Evolutionary conservation across 1,140 invertebrate genomes (phyloP).

Genomic region (Hermetia illucens): DNA sequence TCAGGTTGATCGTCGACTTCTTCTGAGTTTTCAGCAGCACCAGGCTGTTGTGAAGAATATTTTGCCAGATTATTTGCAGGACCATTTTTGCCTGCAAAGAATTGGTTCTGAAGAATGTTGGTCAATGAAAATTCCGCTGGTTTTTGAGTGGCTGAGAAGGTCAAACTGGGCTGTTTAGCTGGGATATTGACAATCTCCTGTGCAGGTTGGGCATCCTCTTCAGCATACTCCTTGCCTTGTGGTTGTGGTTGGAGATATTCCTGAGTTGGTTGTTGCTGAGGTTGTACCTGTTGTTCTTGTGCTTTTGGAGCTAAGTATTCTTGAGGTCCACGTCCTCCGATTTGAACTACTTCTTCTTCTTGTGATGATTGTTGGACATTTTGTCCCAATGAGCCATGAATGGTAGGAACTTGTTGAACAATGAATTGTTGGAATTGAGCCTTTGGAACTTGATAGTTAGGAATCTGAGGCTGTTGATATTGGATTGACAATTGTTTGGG

Average conservation of each 20-base stretch:
- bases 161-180: too few species aligned
- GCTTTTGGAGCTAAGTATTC: too few species aligned
- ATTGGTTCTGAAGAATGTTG: too few species aligned
- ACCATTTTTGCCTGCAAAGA: too few species aligned
- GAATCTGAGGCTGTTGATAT: background rate
- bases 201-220: too few species aligned
- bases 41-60: too few species aligned
- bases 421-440: conserved; percentile 18
- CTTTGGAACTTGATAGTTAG: conserved; percentile 14
- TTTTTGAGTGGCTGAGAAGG: too few species aligned
- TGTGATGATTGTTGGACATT: conserved; percentile 7
- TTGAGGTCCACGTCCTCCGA: conserved; percentile 2
- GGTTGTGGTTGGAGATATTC: background rate
- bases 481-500: conserved; percentile 2
- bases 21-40: too few species aligned
- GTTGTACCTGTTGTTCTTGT: conserved; percentile 11
- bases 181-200: too few species aligned
- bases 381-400: conserved; percentile 23
- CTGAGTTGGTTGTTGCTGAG: conserved; percentile 6
- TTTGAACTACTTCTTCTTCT: background rate
- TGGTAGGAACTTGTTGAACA: conserved; percentile 12
- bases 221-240: background rate
- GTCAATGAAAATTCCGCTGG: too few species aligned
- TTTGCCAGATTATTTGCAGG: too few species aligned
- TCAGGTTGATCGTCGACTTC: too few species aligned